Percentiles rank a stretch among this genome's conserved stretches.
These are phyloP conservation scores for Cryptomyrus ogoouensis DNA, from an alignment of 2,113 vertebrate species.

Conservation along the genomic window DNA sequence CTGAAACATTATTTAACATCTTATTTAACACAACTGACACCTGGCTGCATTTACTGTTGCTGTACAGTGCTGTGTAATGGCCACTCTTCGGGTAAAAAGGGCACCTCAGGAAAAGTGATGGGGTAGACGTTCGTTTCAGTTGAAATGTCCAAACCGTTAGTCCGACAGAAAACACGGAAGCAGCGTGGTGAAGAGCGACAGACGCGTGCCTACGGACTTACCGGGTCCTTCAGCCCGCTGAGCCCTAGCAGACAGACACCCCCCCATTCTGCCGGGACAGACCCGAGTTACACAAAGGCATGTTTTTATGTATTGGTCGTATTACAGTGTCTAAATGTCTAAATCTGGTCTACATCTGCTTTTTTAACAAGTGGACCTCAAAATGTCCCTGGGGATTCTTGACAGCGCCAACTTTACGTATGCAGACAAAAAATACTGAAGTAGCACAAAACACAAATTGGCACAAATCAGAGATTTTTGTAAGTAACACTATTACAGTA, in stretches of 20 bases:
- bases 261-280: not conserved
- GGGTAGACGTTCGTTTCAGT: conserved; percentile 19
- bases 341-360: conserved; percentile 4
- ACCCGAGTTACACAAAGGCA: not conserved
- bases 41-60: not conserved
- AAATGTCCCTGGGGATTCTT: not conserved
- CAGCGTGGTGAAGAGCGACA: not conserved
- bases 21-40: not conserved
- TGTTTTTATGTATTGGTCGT: not conserved
- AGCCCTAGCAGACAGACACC: not conserved
- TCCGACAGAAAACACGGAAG: not conserved
- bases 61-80: conserved; percentile 3
- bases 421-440: not conserved
- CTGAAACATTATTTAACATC: not conserved
- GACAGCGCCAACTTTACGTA: not conserved
- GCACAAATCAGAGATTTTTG: not conserved
- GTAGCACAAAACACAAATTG: not conserved
- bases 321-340: not conserved
- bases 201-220: too few species aligned
- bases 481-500: not conserved
- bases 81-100: not conserved
- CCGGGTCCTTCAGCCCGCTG: not conserved
- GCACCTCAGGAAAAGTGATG: not conserved
- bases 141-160: conserved; percentile 1
- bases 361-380: conserved; percentile 11